Conservation (phyloP, 2,797 vertebrate genomes). For the Falco naumanni region DNA sequence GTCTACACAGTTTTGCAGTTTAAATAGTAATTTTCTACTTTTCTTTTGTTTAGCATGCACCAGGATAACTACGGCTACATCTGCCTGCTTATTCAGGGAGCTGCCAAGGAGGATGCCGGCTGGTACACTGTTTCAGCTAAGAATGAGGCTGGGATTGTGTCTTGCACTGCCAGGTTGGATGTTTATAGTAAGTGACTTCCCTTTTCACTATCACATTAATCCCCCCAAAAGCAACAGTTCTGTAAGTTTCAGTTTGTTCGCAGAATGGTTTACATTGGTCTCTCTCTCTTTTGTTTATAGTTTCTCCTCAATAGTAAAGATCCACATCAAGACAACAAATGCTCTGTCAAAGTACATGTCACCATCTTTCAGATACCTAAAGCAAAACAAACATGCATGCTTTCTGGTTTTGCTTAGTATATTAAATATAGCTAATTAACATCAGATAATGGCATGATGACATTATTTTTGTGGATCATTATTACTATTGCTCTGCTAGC, state of each 20-base stretch:
- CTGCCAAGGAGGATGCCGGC: slow-evolving; percentile 93
- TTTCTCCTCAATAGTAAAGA: slow-evolving; percentile 78
- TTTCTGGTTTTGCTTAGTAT: slow-evolving; percentile 21
- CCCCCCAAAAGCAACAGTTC: background rate
- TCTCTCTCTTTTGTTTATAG: slow-evolving; percentile 78
- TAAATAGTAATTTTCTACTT: background rate
- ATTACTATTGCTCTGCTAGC: slow-evolving; percentile 42
- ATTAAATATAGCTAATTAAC: slow-evolving; percentile 37
- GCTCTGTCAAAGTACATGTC: slow-evolving; percentile 74
- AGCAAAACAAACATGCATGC: slow-evolving; percentile 65
- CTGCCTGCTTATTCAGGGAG: slow-evolving; percentile 98
- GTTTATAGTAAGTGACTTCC: slow-evolving; percentile 85
- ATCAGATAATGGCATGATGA: slow-evolving; percentile 38
- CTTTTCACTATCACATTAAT: background rate
- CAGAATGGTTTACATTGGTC: slow-evolving; percentile 64
- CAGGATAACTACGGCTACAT: slow-evolving; percentile 97
- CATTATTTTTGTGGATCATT: slow-evolving; percentile 30
- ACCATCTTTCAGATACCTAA: slow-evolving; percentile 49
- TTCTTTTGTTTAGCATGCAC: slow-evolving; percentile 87
- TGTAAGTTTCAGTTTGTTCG: background rate
- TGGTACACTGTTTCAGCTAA: slow-evolving; percentile 99
- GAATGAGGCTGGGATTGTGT: slow-evolving; percentile 96
- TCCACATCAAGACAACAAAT: slow-evolving; percentile 73
- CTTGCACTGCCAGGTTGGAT: slow-evolving; percentile 94
- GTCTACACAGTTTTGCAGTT: background rate